A percentile compares a stretch with the other conserved stretches of the same genome.
Evolutionary conservation across 2,797 vertebrate species (phyloP).

Genomic region (Etheostoma nigrum): DNA sequence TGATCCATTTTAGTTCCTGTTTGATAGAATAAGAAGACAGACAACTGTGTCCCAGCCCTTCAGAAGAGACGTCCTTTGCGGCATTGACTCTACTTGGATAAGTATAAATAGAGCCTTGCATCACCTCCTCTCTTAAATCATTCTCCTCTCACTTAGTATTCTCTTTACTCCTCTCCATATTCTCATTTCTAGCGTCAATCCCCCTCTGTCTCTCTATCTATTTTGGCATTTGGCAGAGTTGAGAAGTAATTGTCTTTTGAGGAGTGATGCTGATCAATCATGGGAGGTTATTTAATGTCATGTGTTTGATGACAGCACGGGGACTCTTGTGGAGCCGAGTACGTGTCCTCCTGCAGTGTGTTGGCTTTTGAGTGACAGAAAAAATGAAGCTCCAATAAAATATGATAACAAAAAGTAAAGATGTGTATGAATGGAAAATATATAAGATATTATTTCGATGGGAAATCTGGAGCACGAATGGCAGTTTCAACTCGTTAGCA

Average conservation of each 20-base stretch:
- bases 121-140: constrained; percentile 55
- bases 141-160: constrained; percentile 61
- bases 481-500: constrained; percentile 55
- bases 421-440: not conserved
- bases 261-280: constrained; percentile 48
- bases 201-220: constrained; percentile 32
- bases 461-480: constrained; percentile 29
- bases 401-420: not conserved
- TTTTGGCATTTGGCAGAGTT: constrained; percentile 38
- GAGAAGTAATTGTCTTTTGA: constrained; percentile 57
- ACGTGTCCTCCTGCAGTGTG: constrained; percentile 16
- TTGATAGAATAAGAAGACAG: constrained; percentile 53
- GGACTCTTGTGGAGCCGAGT: constrained; percentile 16
- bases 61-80: constrained; percentile 46
- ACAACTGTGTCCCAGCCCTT: constrained; percentile 51
- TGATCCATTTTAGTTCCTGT: constrained; percentile 54
- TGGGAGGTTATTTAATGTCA: constrained; percentile 48
- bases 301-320: constrained; percentile 45
- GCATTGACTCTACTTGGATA: constrained; percentile 31
- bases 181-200: constrained; percentile 47
- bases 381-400: constrained; percentile 16
- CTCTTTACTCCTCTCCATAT: constrained; percentile 42
- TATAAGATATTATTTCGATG: constrained; percentile 33
- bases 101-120: constrained; percentile 70
- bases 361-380: constrained; percentile 36